Conservation (phyloP, 1,140 invertebrate genomes). For the Sycophila sp. region DNA sequence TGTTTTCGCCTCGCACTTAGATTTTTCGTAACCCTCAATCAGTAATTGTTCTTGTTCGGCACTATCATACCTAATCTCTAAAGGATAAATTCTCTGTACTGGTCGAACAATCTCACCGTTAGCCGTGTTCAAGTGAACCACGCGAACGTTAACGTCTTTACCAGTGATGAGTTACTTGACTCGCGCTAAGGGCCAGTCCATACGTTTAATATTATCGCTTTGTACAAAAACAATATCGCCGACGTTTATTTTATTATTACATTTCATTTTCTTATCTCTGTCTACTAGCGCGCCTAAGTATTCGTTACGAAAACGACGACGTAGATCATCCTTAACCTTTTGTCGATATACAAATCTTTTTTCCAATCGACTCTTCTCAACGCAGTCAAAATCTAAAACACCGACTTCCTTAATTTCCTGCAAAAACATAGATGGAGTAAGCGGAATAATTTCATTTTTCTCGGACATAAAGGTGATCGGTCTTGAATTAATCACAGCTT, state of each 20-base stretch:
- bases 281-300: constrained; percentile 32
- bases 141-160: background rate
- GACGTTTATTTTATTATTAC: background rate
- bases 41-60: too few relatives aligned
- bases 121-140: background rate
- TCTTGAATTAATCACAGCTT: too few relatives aligned
- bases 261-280: background rate
- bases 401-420: constrained; percentile 42
- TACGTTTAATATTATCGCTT: background rate
- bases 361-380: constrained; percentile 19
- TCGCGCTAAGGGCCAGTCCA: background rate
- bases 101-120: background rate
- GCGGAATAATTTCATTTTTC: background rate
- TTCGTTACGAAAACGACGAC: constrained; percentile 40
- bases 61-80: background rate
- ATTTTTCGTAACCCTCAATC: background rate
- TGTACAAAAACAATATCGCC: constrained; percentile 6
- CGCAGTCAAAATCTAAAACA: constrained; percentile 39
- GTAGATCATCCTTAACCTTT: constrained; percentile 32
- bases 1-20: too few relatives aligned
- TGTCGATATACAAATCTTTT: constrained; percentile 18
- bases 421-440: constrained; percentile 41
- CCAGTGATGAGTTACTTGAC: background rate
- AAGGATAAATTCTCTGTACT: background rate
- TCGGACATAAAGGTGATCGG: background rate